phyloP scores from a whole-genome alignment of 2,888 invertebrate species.

The Pimpla rufipes region DNA sequence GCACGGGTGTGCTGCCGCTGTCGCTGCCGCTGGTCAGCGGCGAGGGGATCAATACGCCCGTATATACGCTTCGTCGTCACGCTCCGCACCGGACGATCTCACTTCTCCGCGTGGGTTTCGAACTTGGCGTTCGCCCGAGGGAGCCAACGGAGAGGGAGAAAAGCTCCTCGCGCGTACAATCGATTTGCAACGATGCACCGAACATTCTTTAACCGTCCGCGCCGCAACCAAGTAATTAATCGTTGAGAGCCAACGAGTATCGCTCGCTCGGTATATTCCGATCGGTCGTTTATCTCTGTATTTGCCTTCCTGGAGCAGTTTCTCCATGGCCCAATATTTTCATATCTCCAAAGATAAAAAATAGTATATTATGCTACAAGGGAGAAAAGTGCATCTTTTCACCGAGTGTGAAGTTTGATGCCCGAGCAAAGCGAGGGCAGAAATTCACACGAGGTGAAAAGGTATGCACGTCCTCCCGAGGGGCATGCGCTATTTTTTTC shows the following conservation, averaged over 20 bases:
- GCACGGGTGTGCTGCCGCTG: conserved; percentile 61
- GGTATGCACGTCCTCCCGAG: too few species aligned
- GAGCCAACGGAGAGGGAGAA: background rate
- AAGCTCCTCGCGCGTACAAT: conserved; percentile 35
- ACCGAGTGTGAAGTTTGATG: too few species aligned
- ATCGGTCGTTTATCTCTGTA: conserved; percentile 58
- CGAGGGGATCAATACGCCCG: conserved; percentile 79
- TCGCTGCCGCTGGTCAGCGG: conserved; percentile 62
- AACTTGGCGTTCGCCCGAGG: conserved; percentile 41
- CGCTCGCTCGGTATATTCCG: conserved; percentile 27
- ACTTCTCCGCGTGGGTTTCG: conserved; percentile 40
- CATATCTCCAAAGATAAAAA: too few species aligned
- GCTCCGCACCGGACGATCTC: conserved; percentile 49
- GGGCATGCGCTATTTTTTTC: too few species aligned
- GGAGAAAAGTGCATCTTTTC: too few species aligned
- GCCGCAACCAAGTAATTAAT: conserved; percentile 55
- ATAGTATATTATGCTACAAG: too few species aligned
- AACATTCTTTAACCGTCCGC: conserved; percentile 49
- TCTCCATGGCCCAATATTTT: too few species aligned
- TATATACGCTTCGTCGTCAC: conserved; percentile 37
- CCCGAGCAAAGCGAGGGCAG: too few species aligned
- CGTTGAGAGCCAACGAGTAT: conserved; percentile 50
- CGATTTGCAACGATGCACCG: conserved; percentile 59
- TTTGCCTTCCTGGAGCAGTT: background rate
- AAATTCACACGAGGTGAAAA: too few species aligned